Conservation (phyloP, 2,797 vertebrate species). For the Anas bernieri region DNA sequence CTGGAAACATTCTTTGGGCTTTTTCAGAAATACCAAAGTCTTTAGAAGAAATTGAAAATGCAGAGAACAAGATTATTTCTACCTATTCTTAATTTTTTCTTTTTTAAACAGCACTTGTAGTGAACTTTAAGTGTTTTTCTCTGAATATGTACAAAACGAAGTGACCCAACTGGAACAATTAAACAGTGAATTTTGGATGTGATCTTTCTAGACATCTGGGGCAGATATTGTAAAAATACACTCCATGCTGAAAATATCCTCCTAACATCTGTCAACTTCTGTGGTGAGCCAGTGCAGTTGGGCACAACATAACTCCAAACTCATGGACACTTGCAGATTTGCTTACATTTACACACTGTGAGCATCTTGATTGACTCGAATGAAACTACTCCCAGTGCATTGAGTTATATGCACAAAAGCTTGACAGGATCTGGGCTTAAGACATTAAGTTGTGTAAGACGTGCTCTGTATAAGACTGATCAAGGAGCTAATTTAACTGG, state of each 20-base stretch:
- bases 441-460: not conserved
- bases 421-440: not conserved
- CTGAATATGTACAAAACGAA: not conserved
- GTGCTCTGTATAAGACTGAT: not conserved
- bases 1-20: not conserved
- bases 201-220: not conserved
- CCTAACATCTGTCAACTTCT: not conserved
- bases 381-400: not conserved
- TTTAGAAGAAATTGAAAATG: conserved; percentile 28
- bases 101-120: not conserved
- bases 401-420: not conserved
- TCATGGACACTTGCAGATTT: not conserved
- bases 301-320: not conserved
- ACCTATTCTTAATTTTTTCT: not conserved
- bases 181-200: not conserved
- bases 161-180: not conserved
- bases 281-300: not conserved
- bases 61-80: not conserved
- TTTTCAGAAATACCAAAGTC: not conserved
- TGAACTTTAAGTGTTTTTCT: not conserved
- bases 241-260: not conserved
- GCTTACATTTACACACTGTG: not conserved
- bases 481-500: conserved; percentile 4
- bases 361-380: not conserved
- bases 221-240: not conserved